Evolutionary conservation across 1,140 invertebrate genomes (phyloP).

Genomic region (Tetragonula clypearis): DNA sequence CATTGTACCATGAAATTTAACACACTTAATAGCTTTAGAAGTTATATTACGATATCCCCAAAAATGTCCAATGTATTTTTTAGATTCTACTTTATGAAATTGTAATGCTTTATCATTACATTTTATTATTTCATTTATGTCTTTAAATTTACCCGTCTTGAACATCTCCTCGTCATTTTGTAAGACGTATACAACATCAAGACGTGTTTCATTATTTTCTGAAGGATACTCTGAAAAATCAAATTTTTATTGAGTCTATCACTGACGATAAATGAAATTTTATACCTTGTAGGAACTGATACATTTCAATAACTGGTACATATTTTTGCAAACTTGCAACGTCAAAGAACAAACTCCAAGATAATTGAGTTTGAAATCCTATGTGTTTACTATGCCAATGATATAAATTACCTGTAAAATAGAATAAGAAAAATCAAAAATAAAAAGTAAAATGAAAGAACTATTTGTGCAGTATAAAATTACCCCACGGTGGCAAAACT

Average conservation of each 20-base stretch:
- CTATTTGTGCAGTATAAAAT: slow-evolving; percentile 58
- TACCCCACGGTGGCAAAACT: slow-evolving; percentile 95
- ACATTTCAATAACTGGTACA: slow-evolving; percentile 93
- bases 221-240: slow-evolving; percentile 69
- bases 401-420: slow-evolving; percentile 83
- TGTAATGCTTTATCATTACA: slow-evolving; percentile 80
- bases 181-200: slow-evolving; percentile 91
- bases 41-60: slow-evolving; percentile 86
- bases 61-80: slow-evolving; percentile 81
- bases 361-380: slow-evolving; percentile 81
- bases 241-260: slow-evolving; percentile 27
- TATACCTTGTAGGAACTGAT: slow-evolving; percentile 88
- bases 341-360: slow-evolving; percentile 95
- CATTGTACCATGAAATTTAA: slow-evolving; percentile 92
- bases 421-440: slow-evolving; percentile 9
- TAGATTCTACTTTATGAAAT: slow-evolving; percentile 80
- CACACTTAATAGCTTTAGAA: slow-evolving; percentile 86
- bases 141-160: slow-evolving; percentile 89
- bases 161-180: slow-evolving; percentile 94
- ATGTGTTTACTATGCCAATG: slow-evolving; percentile 91
- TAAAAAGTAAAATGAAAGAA: slow-evolving; percentile 13
- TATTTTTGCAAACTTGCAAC: slow-evolving; percentile 89
- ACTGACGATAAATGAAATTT: slow-evolving; percentile 1
- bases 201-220: slow-evolving; percentile 78
- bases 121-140: slow-evolving; percentile 88